Base-by-base conservation (phyloP, 2,797 vertebrate species). In the Tympanoctomys barrerae region DNA sequence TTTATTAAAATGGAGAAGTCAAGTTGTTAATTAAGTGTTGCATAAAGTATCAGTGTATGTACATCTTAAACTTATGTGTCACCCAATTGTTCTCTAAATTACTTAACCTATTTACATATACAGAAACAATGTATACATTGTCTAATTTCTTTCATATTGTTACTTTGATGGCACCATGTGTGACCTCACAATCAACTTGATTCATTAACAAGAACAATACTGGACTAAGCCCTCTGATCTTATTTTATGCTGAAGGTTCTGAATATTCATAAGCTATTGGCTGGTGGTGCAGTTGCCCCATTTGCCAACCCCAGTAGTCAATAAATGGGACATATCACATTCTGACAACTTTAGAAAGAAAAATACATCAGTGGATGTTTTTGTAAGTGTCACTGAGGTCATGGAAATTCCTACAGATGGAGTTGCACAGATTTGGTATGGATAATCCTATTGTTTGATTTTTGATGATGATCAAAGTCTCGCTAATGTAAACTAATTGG, bases 391-490 rank as follows among this genome's bases (percentile, higher is more conserved):
- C n/a, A 61, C 82, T 49, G 42, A 88, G 61, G 61, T 87, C 52
- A 46, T 28, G 16, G 49, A 75, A 82, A 93, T 68, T 75, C 91
- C 66, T 62, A 61, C 14, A 22, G 54, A 39, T 33, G 31, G 39
- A 16, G 2, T 39, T 94, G 36, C 7, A 36, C 22, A 75, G 52
- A 82, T 71, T 91, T 79, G n/a, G 39, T 49, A 49, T 33, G 42
- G 49, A 57, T 82, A 89, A 87, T 79, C 54, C 26, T 85, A 13
- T 54, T 94, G 46, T 79, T 95, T 66, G 7, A 39, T 28, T 94
- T 94, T 86, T 92, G 64, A 83, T 62, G 82, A 71, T 80, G 79
- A 87, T 81, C 75, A 57, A 95, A 79, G 89, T 84, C 61, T 97
- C 26, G 1, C 31, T 93, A 73, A 87, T 78, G 4, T 91, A 87